These are phyloP conservation scores for Spea multiplicata DNA, from an alignment of 2,113 vertebrate genomes.

Conservation along the genomic window DNA sequence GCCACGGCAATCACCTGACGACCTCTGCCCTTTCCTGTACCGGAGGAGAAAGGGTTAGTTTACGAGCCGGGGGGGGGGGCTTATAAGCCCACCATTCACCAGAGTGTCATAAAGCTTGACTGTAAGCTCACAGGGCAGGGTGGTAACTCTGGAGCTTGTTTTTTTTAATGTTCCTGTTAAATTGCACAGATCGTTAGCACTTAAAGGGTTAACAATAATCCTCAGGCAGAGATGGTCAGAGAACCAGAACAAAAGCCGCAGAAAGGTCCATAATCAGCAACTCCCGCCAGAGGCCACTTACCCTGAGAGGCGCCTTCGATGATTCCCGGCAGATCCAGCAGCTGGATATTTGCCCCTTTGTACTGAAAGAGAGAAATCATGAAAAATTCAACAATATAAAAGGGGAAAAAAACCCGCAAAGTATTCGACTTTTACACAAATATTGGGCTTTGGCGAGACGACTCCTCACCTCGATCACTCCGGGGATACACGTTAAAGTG, in stretches of 20 bases:
- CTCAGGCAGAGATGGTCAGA: too few relatives aligned
- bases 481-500: conserved; percentile 94
- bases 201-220: too few relatives aligned
- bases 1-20: conserved; percentile 97
- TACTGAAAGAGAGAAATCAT: conserved; percentile 70
- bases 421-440: too few relatives aligned
- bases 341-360: conserved; percentile 97
- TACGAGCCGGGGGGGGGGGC: not conserved
- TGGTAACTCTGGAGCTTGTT: too few relatives aligned
- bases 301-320: conserved; percentile 98
- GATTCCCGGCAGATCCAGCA: conserved; percentile 95
- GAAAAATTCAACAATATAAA: too few relatives aligned
- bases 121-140: too few relatives aligned
- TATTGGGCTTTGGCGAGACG: not conserved
- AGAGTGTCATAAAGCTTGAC: too few relatives aligned
- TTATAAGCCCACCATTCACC: too few relatives aligned
- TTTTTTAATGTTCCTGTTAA: too few relatives aligned
- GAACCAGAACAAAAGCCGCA: too few relatives aligned
- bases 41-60: conserved; percentile 11
- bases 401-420: not conserved
- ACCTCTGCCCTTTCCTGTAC: conserved; percentile 89
- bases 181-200: too few relatives aligned
- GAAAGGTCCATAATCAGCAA: not conserved
- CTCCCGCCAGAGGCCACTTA: conserved; percentile 51
- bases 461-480: conserved; percentile 86